Conservation (phyloP, 2,888 invertebrate species). For the Eucriotettix oculatus region DNA sequence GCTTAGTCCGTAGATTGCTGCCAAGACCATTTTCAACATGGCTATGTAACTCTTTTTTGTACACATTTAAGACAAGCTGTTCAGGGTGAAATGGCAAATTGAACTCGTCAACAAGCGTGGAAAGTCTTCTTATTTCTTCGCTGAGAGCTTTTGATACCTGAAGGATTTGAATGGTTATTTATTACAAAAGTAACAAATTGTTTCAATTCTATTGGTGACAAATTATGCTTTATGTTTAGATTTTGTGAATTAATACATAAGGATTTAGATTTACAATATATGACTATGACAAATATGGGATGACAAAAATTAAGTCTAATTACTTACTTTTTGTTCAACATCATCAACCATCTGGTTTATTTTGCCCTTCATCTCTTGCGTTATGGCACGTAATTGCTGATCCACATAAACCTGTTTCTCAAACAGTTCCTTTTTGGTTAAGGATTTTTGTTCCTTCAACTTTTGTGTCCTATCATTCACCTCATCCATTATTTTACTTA, state of each 20-base stretch:
- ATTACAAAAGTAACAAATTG: too few species aligned
- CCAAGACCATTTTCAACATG: constrained; percentile 85
- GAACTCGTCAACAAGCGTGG: constrained; percentile 89
- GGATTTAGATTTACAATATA: background rate
- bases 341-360: constrained; percentile 91
- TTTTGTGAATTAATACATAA: too few species aligned
- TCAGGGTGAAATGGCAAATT: constrained; percentile 81
- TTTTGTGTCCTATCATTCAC: constrained; percentile 39
- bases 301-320: background rate
- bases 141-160: constrained; percentile 79
- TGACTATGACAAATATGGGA: background rate
- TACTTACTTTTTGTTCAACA: constrained; percentile 64
- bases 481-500: constrained; percentile 43
- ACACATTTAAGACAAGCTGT: constrained; percentile 69
- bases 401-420: constrained; percentile 75
- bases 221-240: too few species aligned
- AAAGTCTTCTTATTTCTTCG: constrained; percentile 89
- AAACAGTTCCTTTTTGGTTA: constrained; percentile 50
- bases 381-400: constrained; percentile 71
- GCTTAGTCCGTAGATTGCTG: constrained; percentile 62
- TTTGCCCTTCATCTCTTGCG: constrained; percentile 88
- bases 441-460: constrained; percentile 43
- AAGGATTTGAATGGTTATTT: background rate
- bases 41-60: constrained; percentile 81
- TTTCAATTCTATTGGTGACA: too few species aligned